Conservation (phyloP, 2,888 invertebrate species). For the Phengaris arion region DNA sequence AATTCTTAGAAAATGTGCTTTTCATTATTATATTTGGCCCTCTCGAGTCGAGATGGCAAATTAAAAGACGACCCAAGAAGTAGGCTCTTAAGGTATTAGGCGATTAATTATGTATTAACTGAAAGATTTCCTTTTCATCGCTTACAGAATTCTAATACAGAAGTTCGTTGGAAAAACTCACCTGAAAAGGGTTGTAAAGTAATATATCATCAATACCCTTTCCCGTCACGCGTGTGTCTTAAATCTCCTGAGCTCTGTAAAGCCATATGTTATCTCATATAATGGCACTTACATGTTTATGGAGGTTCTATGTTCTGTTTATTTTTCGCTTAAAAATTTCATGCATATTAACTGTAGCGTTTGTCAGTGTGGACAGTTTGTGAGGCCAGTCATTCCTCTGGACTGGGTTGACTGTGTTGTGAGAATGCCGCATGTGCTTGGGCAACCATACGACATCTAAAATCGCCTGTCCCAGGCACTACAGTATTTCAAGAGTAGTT, state of each 20-base stretch:
- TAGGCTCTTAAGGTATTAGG: neutral
- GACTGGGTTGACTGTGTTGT: too few relatives aligned
- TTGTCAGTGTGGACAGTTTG: too few relatives aligned
- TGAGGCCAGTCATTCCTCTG: too few relatives aligned
- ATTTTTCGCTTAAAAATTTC: neutral
- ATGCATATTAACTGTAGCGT: neutral
- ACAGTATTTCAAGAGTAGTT: too few relatives aligned
- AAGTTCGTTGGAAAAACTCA: neutral
- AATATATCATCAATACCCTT: neutral
- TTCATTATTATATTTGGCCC: neutral
- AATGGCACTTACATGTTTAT: neutral
- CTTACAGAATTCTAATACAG: neutral
- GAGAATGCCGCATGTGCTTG: too few relatives aligned
- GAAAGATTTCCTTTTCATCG: neutral
- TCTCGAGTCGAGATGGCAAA: neutral
- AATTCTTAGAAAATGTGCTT: neutral
- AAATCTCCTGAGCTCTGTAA: constrained; percentile 9
- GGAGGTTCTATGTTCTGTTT: neutral
- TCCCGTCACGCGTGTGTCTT: neutral
- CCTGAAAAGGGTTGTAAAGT: neutral
- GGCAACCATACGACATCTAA: too few relatives aligned
- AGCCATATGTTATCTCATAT: neutral
- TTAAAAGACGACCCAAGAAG: neutral
- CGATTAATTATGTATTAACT: neutral
- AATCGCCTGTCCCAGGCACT: too few relatives aligned